These are phyloP conservation scores for Globodera rostochiensis DNA, from an alignment of 1,140 invertebrate species.

Conservation along the genomic window DNA sequence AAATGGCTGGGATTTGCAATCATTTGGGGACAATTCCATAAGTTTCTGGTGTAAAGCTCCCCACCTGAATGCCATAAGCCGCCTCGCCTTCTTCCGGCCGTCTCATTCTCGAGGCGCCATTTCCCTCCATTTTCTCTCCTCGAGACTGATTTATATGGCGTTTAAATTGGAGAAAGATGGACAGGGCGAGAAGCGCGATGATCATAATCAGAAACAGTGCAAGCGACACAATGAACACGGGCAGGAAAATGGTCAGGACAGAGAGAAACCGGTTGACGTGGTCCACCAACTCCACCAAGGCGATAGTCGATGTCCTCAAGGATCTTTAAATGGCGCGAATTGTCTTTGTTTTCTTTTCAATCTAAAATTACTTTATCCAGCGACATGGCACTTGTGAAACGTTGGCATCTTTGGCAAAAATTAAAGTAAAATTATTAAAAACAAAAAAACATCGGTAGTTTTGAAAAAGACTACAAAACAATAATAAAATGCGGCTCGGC, in stretches of 20 bases:
- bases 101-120: background rate
- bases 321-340: background rate
- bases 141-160: background rate
- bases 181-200: conserved; percentile 23
- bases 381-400: conserved; percentile 2
- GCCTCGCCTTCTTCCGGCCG: background rate
- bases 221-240: conserved; percentile 24
- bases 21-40: too few species aligned
- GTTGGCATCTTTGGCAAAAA: background rate
- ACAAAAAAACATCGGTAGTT: background rate
- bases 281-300: conserved; percentile 1
- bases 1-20: too few species aligned
- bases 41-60: background rate
- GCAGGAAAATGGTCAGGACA: conserved; percentile 21
- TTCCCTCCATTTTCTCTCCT: background rate
- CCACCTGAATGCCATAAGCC: background rate
- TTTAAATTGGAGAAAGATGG: conserved; percentile 31
- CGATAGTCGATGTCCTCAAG: conserved; percentile 18
- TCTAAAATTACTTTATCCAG: conserved; percentile 7
- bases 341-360: background rate
- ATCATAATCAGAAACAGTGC: conserved; percentile 17
- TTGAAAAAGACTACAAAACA: too few species aligned
- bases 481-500: too few species aligned
- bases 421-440: conserved; percentile 10
- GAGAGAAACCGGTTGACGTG: conserved; percentile 20